Evolutionary conservation across 1,140 invertebrate species (phyloP), one percentile per base, ranked within the genome.

Genomic region (Samia ricini): DNA sequence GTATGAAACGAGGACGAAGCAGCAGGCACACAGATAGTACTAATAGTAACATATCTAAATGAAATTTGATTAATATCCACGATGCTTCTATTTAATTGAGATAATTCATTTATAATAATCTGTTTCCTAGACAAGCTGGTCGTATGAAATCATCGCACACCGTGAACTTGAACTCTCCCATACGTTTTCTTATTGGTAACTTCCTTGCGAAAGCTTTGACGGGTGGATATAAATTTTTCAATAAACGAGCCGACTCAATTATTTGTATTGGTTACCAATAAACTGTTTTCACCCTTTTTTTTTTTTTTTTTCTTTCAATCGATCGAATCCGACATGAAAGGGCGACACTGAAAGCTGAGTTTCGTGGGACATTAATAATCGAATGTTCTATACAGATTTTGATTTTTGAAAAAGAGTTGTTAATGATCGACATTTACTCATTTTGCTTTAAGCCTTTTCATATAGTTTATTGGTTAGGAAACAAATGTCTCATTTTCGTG

Each of bases 171-270:
- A 42, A 42, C 33, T 42, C 33, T 42, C 33, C 33, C 33, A 42
- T 42, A 15, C 4, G 12, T 42, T 4, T 42, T 42, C 33, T 42
- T 42, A 42, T 15, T 42, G 33, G 33, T 42, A 42, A 36, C n/a
- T 57, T 57, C 56, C 56, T 57, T 21, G 56, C 56, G 26, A 57
- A 57, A 33, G 33, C 33, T 33, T 33, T 57, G 56, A n/a, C 26
- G 7, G 12, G 23, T 26, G 24, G 24, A 26, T 29, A 36, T 36
- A 36, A 33, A 57, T 42, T 15, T 20, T 42, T 36, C 26, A 23
- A 36, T 36, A 36, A 36, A 57, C 52, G 52, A 54, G 15, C 52
- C 19, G 33, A 10, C 33, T 21, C 52, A 54, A 54, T 54, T 54
- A 36, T 57, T 33, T 20, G n/a, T 1, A 56, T 26, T 24, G 54